Evolutionary conservation across 2,888 invertebrate species (phyloP).

Genomic region (Odontocerum albicorne): DNA sequence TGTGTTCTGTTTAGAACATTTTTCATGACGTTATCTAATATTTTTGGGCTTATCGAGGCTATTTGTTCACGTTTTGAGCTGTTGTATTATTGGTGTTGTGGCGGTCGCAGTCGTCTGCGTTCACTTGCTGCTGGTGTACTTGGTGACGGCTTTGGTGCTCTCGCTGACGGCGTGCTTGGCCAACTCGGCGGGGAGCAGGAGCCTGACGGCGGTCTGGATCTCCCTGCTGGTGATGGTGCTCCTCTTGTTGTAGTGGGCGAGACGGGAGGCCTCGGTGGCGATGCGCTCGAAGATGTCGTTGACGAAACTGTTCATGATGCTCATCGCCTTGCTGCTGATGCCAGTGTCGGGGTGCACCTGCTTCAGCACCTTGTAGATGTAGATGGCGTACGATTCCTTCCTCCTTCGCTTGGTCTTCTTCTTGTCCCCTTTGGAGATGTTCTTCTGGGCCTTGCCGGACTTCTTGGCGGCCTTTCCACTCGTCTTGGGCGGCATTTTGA

Average conservation of each 20-base stretch:
- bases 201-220: slow-evolving; percentile 71
- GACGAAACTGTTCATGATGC: slow-evolving; percentile 71
- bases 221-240: slow-evolving; percentile 67
- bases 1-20: too few relatives aligned
- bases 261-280: slow-evolving; percentile 63
- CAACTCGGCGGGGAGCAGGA: slow-evolving; percentile 68
- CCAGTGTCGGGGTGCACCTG: slow-evolving; percentile 69
- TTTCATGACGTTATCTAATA: too few relatives aligned
- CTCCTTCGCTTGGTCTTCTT: slow-evolving; percentile 59
- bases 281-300: slow-evolving; percentile 74
- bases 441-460: too few relatives aligned
- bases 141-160: slow-evolving; percentile 66
- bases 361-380: slow-evolving; percentile 67
- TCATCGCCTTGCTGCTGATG: slow-evolving; percentile 67
- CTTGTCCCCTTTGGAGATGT: too few relatives aligned
- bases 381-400: slow-evolving; percentile 60
- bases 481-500: too few relatives aligned
- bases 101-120: too few relatives aligned
- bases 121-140: too few relatives aligned
- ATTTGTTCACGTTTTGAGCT: too few relatives aligned
- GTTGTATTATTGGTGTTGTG: too few relatives aligned
- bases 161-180: slow-evolving; percentile 70
- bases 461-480: too few relatives aligned
- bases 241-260: slow-evolving; percentile 66
- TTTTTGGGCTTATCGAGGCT: too few relatives aligned